Evolutionary conservation across 2,888 invertebrate genomes (phyloP).

Genomic region (Pseudanteris insignis): DNA sequence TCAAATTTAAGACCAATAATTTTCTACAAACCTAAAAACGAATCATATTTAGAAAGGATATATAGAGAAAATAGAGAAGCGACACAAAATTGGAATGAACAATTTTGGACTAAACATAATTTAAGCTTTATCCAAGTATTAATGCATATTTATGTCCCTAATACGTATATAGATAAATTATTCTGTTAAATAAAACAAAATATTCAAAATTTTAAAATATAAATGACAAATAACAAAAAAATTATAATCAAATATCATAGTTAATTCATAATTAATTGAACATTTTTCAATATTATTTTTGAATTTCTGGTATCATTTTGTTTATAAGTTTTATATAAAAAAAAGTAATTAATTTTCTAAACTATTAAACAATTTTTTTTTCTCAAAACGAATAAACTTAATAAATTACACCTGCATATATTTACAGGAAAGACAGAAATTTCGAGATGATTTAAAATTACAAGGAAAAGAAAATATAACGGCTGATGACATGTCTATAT

Average conservation of each 20-base stretch:
- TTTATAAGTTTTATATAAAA: too few species aligned
- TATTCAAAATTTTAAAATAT: neutral
- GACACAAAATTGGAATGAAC: conserved; percentile 84
- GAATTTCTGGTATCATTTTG: too few species aligned
- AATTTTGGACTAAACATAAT: conserved; percentile 86
- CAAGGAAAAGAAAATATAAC: conserved; percentile 70
- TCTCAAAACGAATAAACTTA: too few species aligned
- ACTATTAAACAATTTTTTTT: too few species aligned
- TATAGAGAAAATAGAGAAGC: conserved; percentile 73
- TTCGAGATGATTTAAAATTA: conserved; percentile 55
- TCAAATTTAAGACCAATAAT: conserved; percentile 82
- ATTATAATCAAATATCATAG: too few species aligned
- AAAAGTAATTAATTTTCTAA: too few species aligned
- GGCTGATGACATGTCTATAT: conserved; percentile 87
- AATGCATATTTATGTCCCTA: too few species aligned
- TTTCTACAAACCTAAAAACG: conserved; percentile 73
- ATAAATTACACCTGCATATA: too few species aligned
- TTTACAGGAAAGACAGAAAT: conserved; percentile 66
- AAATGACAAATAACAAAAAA: too few species aligned
- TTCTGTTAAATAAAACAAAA: neutral
- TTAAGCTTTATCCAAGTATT: conserved; percentile 77
- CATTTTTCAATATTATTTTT: too few species aligned
- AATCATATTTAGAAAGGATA: conserved; percentile 73
- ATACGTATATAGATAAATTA: too few species aligned
- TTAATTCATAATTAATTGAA: too few species aligned